Conservation (phyloP, 2,113 vertebrate species). For the Cebus imitator region DNA sequence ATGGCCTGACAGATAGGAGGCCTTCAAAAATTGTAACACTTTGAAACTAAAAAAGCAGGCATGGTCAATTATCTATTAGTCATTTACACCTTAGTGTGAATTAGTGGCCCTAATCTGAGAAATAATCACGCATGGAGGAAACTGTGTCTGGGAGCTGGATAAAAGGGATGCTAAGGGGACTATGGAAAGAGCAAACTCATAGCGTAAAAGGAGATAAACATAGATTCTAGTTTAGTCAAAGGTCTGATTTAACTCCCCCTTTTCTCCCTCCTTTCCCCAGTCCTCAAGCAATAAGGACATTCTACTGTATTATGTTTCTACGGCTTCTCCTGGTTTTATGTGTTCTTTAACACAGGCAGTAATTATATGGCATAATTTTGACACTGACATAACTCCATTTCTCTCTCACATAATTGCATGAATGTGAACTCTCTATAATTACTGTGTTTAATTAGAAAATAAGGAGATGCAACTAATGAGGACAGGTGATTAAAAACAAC, state of each 20-base stretch:
- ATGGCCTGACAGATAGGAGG: neutral
- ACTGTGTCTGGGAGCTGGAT: neutral
- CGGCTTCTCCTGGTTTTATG: neutral
- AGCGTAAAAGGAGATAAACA: neutral
- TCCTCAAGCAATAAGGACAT: neutral
- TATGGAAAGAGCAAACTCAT: neutral
- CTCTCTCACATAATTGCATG: conserved; percentile 58
- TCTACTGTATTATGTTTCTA: neutral
- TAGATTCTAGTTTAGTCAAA: neutral
- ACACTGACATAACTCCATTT: conserved; percentile 62
- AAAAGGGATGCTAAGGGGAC: neutral
- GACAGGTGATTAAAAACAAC: conserved; percentile 71
- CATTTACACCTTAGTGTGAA: neutral
- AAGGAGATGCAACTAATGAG: conserved; percentile 62
- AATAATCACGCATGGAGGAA: neutral
- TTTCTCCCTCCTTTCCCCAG: neutral
- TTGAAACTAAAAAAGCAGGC: neutral
- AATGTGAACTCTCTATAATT: conserved; percentile 67
- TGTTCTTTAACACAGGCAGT: conserved; percentile 43
- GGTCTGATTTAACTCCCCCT: neutral
- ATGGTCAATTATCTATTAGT: neutral
- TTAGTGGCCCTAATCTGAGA: neutral
- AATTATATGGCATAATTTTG: conserved; percentile 52
- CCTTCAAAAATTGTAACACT: neutral
- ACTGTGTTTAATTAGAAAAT: conserved; percentile 73